phyloP scores from a whole-genome alignment of 2,888 invertebrate genomes.

The Drosophila mimetica region DNA sequence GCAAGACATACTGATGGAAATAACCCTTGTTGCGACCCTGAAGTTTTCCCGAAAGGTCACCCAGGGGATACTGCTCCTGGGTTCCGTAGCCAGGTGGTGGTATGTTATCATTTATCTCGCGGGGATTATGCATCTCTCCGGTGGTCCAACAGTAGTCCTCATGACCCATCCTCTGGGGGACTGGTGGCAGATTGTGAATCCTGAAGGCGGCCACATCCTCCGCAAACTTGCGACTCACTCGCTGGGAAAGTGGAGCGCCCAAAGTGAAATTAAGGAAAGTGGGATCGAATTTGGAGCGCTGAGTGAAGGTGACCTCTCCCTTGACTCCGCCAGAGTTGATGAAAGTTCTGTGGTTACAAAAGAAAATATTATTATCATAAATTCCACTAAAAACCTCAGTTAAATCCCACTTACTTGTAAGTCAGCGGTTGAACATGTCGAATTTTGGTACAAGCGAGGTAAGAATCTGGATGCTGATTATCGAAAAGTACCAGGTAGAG shows the following conservation, averaged over 20 bases:
- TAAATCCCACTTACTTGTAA: conserved; percentile 87
- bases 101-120: conserved; percentile 85
- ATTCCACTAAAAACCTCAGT: background rate
- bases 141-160: conserved; percentile 88
- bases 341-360: conserved; percentile 86
- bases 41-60: conserved; percentile 94
- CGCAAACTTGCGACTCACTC: conserved; percentile 89
- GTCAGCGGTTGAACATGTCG: conserved; percentile 88
- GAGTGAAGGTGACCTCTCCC: conserved; percentile 91
- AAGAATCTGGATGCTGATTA: conserved; percentile 89
- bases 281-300: conserved; percentile 93
- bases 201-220: conserved; percentile 89
- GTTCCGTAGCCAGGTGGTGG: conserved; percentile 90
- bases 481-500: conserved; percentile 93
- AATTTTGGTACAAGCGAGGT: conserved; percentile 93
- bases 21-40: conserved; percentile 89
- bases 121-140: conserved; percentile 92
- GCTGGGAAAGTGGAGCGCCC: conserved; percentile 88
- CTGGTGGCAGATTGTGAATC: conserved; percentile 89
- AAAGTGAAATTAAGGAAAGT: conserved; percentile 91
- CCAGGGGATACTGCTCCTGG: conserved; percentile 95
- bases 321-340: conserved; percentile 92
- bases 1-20: conserved; percentile 88
- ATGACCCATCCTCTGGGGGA: conserved; percentile 85
- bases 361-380: background rate